Evolutionary conservation across 2,797 vertebrate genomes (phyloP).

Genomic region (Tapirus indicus): DNA sequence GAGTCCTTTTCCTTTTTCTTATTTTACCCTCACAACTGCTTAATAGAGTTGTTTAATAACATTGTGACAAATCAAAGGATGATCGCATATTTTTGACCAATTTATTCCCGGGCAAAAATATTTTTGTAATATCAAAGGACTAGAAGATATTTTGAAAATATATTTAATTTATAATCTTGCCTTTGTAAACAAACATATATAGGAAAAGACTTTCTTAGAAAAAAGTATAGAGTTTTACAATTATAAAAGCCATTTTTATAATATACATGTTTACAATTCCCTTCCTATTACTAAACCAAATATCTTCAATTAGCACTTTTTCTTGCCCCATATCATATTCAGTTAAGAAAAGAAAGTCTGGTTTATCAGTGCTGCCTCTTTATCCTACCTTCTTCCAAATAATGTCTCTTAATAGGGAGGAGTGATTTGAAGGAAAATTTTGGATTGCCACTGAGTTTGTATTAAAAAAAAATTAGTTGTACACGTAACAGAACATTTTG

Average conservation of each 20-base stretch:
- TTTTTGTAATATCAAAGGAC: background rate
- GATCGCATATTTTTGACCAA: background rate
- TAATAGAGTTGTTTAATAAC: background rate
- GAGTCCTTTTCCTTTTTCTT: background rate
- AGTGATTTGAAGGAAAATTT: background rate
- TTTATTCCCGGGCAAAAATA: background rate
- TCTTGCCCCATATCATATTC: background rate
- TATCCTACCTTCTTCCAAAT: background rate
- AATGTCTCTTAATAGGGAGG: background rate
- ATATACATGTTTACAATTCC: background rate
- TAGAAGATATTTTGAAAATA: background rate
- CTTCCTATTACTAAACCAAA: background rate
- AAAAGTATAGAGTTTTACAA: background rate
- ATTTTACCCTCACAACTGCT: background rate
- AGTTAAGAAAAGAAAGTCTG: background rate
- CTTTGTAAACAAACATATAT: background rate
- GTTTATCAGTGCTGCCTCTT: background rate
- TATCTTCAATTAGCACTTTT: background rate
- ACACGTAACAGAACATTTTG: background rate
- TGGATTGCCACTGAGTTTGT: background rate
- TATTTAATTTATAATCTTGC: background rate
- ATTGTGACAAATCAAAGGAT: background rate
- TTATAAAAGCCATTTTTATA: background rate
- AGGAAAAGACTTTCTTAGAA: background rate
- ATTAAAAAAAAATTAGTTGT: background rate